phyloP scores from a whole-genome alignment of 2,888 invertebrate genomes.

The Eupithecia inturbata region DNA sequence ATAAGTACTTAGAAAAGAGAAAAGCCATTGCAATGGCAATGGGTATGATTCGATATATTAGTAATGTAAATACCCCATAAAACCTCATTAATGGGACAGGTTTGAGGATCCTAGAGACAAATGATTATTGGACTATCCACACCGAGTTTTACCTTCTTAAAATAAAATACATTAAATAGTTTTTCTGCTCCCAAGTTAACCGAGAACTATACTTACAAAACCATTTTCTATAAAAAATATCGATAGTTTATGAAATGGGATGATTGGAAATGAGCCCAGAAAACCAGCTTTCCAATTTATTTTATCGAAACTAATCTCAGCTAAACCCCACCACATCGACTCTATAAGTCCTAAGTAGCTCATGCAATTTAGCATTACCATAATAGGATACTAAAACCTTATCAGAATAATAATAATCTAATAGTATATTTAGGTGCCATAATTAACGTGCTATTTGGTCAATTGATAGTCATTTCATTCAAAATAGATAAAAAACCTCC shows the following conservation, averaged over 20 bases:
- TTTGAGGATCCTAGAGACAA: too few species aligned
- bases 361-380: constrained; percentile 19
- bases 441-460: not conserved
- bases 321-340: constrained; percentile 6
- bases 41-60: too few species aligned
- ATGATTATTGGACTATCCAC: too few species aligned
- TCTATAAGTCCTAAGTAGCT: constrained; percentile 19
- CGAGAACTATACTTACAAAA: constrained; percentile 3
- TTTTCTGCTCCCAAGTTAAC: not conserved
- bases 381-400: constrained; percentile 12
- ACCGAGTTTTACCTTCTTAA: too few species aligned
- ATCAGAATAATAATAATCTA: not conserved
- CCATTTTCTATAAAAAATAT: constrained; percentile 9
- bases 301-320: constrained; percentile 18
- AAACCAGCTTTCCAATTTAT: constrained; percentile 23
- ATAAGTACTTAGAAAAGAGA: too few species aligned
- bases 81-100: too few species aligned
- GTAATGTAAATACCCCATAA: too few species aligned
- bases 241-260: not conserved
- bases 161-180: too few species aligned
- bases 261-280: constrained; percentile 15
- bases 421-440: not conserved
- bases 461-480: not conserved
- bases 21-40: too few species aligned
- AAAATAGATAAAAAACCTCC: not conserved